Base-by-base conservation (phyloP, 2,113 vertebrate species). In the Petromus typicus region DNA sequence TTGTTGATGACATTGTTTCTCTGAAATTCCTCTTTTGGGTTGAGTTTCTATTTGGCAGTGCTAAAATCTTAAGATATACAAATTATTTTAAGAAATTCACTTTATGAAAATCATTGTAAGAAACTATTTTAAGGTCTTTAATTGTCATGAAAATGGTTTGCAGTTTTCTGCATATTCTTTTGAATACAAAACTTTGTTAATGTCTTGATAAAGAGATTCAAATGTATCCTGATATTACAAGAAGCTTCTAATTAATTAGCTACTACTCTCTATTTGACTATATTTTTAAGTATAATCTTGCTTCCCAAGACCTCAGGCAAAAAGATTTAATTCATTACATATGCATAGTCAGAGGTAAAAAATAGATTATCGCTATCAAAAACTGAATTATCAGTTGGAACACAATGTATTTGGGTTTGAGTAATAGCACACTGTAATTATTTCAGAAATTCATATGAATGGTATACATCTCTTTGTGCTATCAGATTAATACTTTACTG, bases 61-160 rank as follows among this genome's bases (percentile, higher is more conserved):
- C 6, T 59, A 71, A 79, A 84, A 30, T 89, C 83, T 79, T 86
- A 37, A 54, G 23, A 78, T 16, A 71, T 32, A 82, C 69, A 45
- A 75, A 86, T 73, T 89, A 37, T 89, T 84, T 86, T 20, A 86
- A 91, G 7, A 94, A 88, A 88, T 84, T 73, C 12, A 30, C 51
- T 48, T 64, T 75, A 67, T 34, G 48, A 51, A 51, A 51, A 51
- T 51, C 48, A 51, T 10, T 51, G 5, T 51, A 51, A 51, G 48
- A 51, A 51, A 91, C 67, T 5, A 45, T 5, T 5, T 95, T 78
- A 7, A 87, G 12, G 37, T 90, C 16, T 80, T 83, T 73, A 67
- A 30, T 75, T 88, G 7, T 12, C 7, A 63, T 80, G 30, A 14
- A 80, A 87, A 37, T 84, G 34, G 3, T 66, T 86, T 30, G 64